Base-by-base conservation (phyloP, 2,888 invertebrate genomes). In the Oscheius sp. region DNA sequence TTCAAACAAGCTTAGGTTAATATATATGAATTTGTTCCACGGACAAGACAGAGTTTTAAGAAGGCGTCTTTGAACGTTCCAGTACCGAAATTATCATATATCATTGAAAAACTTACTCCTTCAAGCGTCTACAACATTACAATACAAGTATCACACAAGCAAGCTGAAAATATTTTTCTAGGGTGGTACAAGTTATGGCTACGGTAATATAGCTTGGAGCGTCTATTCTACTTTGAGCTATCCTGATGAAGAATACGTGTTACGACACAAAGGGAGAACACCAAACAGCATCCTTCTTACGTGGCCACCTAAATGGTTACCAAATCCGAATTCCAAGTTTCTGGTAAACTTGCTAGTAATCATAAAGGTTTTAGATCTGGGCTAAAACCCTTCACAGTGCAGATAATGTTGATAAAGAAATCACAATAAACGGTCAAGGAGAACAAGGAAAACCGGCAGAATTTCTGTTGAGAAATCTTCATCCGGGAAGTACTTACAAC, bases 121-220 rank as follows among this genome's bases (percentile, higher is more conserved):
- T 72, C 70, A 8, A 70, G 74, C 0, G 78, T 76, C 1, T 80
- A 79, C 65, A 80, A 80, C 51, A 56, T 80, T 9, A 80, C 80
- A 22, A 65, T 80, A 1, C 78, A 80, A 67, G 76, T 72, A 32
- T 33, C 22, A 6, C 38, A n/a, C 6, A 33, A 2, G 22, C 3
- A 2, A 8, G 20, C 17, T 26, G 12, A 3, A 8, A 5, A 12
- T 2, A 20, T 8, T 14, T 24, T 20, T 62, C n/a, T 24, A 74
- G 73, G 78, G 78, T 0, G 80, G 80, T 14, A 80, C 80, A 0
- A 73, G 73, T 44, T 80, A 76, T 56, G 80, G 80, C 2, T 80
- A 80, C 51, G 80, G 80, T 8, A 75, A 77, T 36, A 64, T 67
- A 14, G 76, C 74, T 1, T 80, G 80, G 80, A 71, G 74, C 9